Evolutionary conservation across 1,140 invertebrate species (phyloP), one percentile per base, ranked within the genome.

Genomic region (Ganaspis sp.): DNA sequence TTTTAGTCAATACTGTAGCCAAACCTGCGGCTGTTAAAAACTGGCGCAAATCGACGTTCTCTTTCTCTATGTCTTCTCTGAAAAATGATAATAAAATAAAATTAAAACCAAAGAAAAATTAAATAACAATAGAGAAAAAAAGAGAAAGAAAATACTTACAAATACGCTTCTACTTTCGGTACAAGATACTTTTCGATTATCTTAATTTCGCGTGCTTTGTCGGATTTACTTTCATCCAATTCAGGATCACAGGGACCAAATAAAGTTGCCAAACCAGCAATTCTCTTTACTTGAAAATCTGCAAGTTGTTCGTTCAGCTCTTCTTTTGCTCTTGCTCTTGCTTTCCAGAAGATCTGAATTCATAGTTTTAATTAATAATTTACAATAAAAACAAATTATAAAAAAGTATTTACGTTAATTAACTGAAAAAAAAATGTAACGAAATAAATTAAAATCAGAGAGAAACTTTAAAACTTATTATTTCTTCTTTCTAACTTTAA

Each of bases 251-350:
- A 93, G 2, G 97, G 96, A 15, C 97, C 97, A 92, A 97, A 99
- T 70, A 99, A 94, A 42, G 94, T 96, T 11, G 95, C 96, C 69
- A 98, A 92, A n/a, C 98, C 98, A 34, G 97, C 95, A 37, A 95
- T 96, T 79, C 97, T 91, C 90, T 98, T 98, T 71, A 95, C 94
- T 86, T 97, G 95, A 91, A 99, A 99, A 90, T 98, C 97, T 53
- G 94, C 94, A 38, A 99, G 91, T 86, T 97, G 96, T 84, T 96
- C 95, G 75, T 95, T 95, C 34, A 99, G 92, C 85, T 97, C 95
- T 79, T 97, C 96, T 87, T 96, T 96, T 12, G 97, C 97, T 82
- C 95, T 94, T 72, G 93, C 93, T 45, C 97, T 93, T 34, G 97
- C 96, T 87, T 98, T 97, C 90, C 95, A 94, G 89, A 99, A 99